A percentile compares a stretch with the other conserved stretches of the same genome.
These are phyloP conservation scores for Ciona savignyi DNA, from an alignment of 23 tunicate genomes.

Conservation along the genomic window DNA sequence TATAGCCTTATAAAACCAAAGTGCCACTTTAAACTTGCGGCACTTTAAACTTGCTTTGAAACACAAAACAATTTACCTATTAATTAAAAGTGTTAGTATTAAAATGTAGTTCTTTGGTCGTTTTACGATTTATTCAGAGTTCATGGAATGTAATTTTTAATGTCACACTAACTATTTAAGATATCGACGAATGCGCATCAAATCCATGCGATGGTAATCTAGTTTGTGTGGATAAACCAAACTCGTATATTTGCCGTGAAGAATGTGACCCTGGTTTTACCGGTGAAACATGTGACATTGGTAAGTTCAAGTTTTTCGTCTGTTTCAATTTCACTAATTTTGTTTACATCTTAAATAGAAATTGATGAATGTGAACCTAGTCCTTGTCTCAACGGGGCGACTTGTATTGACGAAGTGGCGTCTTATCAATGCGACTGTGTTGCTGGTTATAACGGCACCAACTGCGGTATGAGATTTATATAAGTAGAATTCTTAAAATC, in stretches of 20 bases:
- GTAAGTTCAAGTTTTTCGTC: conserved; percentile 21
- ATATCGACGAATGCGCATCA: conserved; percentile 90
- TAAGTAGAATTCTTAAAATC: not conserved
- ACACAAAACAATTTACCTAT: no score
- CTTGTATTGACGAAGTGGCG: conserved; percentile 44
- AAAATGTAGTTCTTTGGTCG: no score
- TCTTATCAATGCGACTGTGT: conserved; percentile 45
- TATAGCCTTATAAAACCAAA: no score
- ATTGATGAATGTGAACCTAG: conserved; percentile 85
- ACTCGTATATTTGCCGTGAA: conserved; percentile 65
- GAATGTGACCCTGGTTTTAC: conserved; percentile 87
- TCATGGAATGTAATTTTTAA: no score
- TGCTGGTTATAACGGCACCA: conserved; percentile 40
- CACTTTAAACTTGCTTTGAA: no score
- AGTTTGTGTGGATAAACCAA: conserved; percentile 75
- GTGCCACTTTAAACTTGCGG: no score
- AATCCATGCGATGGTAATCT: conserved; percentile 78
- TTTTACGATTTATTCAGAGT: no score
- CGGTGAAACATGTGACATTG: conserved; percentile 74
- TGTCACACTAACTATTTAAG: conserved; percentile 12
- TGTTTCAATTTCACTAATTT: not conserved
- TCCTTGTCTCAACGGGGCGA: conserved; percentile 85
- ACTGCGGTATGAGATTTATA: conserved; percentile 33
- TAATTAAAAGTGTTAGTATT: no score
- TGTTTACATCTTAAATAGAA: conserved; percentile 20